Evolutionary conservation across 1,140 invertebrate species (phyloP).

Genomic region (Babylonia areolata): DNA sequence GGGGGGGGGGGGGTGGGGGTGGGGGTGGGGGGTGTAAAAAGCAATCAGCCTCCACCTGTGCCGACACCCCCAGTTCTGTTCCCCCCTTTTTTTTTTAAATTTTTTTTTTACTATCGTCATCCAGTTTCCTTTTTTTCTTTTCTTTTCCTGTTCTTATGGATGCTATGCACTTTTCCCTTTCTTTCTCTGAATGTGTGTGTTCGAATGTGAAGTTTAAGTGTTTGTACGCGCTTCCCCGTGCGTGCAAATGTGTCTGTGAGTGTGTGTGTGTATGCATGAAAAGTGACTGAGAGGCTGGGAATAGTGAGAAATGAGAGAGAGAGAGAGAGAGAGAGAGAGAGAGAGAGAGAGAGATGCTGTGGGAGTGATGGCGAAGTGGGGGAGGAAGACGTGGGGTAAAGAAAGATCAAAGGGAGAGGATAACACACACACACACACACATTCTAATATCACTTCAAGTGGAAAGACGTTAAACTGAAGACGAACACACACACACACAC

Average conservation of each 20-base stretch:
- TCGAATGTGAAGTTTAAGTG: slow-evolving; percentile 3
- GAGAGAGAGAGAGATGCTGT: background rate
- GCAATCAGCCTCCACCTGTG: background rate
- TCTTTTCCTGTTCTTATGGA: too few species aligned
- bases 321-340: slow-evolving; percentile 21
- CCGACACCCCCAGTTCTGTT: background rate
- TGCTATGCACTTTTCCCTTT: too few species aligned
- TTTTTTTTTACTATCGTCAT: too few species aligned
- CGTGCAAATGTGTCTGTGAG: slow-evolving; percentile 15
- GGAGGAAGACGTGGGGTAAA: background rate
- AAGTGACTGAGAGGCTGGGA: too few species aligned
- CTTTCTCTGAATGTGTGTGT: slow-evolving; percentile 7
- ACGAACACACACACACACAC: too few species aligned
- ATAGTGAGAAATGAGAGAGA: background rate
- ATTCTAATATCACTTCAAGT: too few species aligned
- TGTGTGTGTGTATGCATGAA: slow-evolving; percentile 20
- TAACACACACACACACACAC: too few species aligned
- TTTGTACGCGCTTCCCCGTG: background rate
- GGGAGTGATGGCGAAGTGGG: background rate
- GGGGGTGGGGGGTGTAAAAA: background rate
- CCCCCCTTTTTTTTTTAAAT: too few species aligned
- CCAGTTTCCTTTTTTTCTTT: background rate
- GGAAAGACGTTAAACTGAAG: too few species aligned
- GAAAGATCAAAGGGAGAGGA: background rate
- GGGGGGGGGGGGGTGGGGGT: background rate